Evolutionary conservation across 2,888 invertebrate genomes (phyloP).

Genomic region (Odontomyia ornata): DNA sequence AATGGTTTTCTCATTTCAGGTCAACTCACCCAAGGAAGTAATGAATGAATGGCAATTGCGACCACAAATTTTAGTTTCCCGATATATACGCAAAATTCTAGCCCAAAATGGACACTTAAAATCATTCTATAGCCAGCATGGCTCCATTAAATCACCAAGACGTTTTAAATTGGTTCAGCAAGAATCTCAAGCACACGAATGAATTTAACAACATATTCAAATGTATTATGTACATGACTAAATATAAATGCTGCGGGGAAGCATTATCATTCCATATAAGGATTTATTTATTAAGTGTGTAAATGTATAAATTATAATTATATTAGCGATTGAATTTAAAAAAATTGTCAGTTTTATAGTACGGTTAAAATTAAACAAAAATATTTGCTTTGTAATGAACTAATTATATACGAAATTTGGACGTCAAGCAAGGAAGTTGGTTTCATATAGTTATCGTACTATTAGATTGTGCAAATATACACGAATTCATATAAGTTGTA

Average conservation of each 20-base stretch:
- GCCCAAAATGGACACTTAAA: constrained; percentile 78
- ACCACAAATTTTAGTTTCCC: constrained; percentile 84
- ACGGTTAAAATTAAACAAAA: not conserved
- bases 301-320: not conserved
- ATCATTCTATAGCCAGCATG: constrained; percentile 77
- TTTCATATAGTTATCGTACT: too few relatives aligned
- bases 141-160: constrained; percentile 85
- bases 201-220: too few relatives aligned
- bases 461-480: too few relatives aligned
- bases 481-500: too few relatives aligned
- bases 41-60: constrained; percentile 90
- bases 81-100: constrained; percentile 83
- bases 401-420: not conserved
- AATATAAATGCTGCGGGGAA: constrained; percentile 51
- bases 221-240: constrained; percentile 92
- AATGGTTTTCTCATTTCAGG: constrained; percentile 69
- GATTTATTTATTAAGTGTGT: not conserved
- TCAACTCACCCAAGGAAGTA: constrained; percentile 86
- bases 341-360: not conserved
- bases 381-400: not conserved
- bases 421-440: too few relatives aligned
- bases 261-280: not conserved
- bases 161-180: constrained; percentile 90
- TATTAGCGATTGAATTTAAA: not conserved
- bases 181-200: constrained; percentile 90